Conservation (phyloP, 1,140 invertebrate genomes). For the Hycleus phaleratus region DNA sequence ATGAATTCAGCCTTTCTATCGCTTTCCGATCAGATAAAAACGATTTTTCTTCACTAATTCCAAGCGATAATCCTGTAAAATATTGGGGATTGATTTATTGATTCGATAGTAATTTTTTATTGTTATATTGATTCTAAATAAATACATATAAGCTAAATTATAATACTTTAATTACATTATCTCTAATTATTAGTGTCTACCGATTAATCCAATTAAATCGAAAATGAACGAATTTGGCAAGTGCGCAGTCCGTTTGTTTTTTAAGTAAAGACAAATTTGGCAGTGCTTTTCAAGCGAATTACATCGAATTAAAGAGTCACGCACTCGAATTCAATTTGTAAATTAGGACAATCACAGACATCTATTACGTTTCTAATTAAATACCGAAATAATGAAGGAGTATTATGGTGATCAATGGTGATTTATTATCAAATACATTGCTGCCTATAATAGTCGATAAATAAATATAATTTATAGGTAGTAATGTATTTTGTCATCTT, state of each 20-base stretch:
- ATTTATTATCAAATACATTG: neutral
- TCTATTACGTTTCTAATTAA: constrained; percentile 8
- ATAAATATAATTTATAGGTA: no score
- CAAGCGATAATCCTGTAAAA: neutral
- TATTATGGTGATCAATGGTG: constrained; percentile 9
- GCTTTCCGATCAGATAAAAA: constrained; percentile 23
- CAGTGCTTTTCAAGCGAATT: constrained; percentile 19
- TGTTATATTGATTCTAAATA: constrained; percentile 16
- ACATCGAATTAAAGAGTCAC: constrained; percentile 17
- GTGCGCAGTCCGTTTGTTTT: constrained; percentile 15
- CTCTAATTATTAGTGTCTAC: constrained; percentile 11
- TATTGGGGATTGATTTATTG: neutral
- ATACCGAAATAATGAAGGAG: neutral
- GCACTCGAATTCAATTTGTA: constrained; percentile 3
- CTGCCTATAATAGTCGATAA: no score
- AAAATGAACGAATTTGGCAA: constrained; percentile 17
- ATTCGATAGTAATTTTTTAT: neutral
- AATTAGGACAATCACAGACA: constrained; percentile 22
- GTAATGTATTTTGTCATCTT: no score
- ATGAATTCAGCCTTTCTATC: constrained; percentile 25
- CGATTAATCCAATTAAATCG: constrained; percentile 5
- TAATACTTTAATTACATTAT: constrained; percentile 22
- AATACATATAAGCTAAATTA: constrained; percentile 25
- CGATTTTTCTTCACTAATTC: neutral
- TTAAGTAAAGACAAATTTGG: constrained; percentile 12